phyloP scores from a whole-genome alignment of 2,113 vertebrate genomes.

The Dermatemys mawii region DNA sequence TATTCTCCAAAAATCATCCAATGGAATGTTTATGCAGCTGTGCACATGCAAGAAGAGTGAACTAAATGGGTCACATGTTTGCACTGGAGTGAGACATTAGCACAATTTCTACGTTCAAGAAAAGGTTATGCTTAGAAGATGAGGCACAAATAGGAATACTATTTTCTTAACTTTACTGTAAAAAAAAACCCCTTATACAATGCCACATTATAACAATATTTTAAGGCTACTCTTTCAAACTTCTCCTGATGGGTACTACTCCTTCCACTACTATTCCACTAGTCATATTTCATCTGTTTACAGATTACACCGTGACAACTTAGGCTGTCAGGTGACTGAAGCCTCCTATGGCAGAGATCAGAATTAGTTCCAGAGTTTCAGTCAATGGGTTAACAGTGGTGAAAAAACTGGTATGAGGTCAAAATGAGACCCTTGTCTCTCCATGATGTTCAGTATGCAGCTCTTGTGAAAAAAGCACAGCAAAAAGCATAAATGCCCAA shows the following conservation, averaged over 20 bases:
- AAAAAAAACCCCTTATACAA: not conserved
- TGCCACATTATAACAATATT: not conserved
- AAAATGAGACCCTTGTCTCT: not conserved
- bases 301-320: not conserved
- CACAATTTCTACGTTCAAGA: conserved; percentile 15
- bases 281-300: not conserved
- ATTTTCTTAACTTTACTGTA: not conserved
- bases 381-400: not conserved
- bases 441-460: fast-evolving
- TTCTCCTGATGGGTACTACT: too few relatives aligned
- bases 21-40: conserved; percentile 25
- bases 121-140: conserved; percentile 34
- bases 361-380: too few relatives aligned
- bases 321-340: not conserved
- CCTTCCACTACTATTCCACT: too few relatives aligned
- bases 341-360: not conserved
- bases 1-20: conserved; percentile 27
- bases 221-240: not conserved
- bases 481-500: fast-evolving
- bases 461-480: not conserved
- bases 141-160: not conserved
- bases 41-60: not conserved
- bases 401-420: not conserved
- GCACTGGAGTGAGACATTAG: conserved; percentile 11
- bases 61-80: conserved; percentile 25